phyloP scores from a whole-genome alignment of 2,888 invertebrate genomes.

The Habrosyne pyritoides region DNA sequence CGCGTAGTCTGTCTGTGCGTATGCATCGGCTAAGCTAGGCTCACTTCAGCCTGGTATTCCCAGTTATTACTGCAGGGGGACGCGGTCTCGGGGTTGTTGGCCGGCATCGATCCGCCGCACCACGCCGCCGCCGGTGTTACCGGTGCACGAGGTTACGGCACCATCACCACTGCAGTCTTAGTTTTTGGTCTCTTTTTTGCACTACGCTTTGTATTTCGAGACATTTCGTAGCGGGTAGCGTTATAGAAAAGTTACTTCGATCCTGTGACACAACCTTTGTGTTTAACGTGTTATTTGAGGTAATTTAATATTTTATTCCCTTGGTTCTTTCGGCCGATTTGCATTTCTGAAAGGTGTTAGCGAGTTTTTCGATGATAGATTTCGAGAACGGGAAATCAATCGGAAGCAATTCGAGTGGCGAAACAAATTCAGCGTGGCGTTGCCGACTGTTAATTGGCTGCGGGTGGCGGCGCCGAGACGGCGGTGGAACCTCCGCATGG shows the following conservation, averaged over 20 bases:
- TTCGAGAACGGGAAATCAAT: constrained; percentile 74
- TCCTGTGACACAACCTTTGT: constrained; percentile 19
- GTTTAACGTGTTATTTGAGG: background rate
- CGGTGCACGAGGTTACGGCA: constrained; percentile 72
- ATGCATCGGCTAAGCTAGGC: constrained; percentile 50
- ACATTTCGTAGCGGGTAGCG: constrained; percentile 14
- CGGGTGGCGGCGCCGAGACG: constrained; percentile 83
- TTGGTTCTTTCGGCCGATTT: constrained; percentile 19
- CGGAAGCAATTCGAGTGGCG: constrained; percentile 78
- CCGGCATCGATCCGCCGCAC: constrained; percentile 76
- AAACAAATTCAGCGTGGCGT: constrained; percentile 79
- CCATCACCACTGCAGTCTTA: constrained; percentile 60
- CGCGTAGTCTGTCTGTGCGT: constrained; percentile 39
- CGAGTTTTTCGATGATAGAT: constrained; percentile 43
- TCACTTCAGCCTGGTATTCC: constrained; percentile 72
- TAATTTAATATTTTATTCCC: constrained; percentile 12
- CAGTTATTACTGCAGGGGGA: constrained; percentile 75
- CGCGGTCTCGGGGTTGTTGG: constrained; percentile 73
- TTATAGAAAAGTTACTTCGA: background rate
- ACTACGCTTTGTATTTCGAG: constrained; percentile 24
- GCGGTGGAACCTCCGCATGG: constrained; percentile 82
- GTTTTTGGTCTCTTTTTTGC: constrained; percentile 30
- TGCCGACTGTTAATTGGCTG: constrained; percentile 82
- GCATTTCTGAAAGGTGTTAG: constrained; percentile 34
- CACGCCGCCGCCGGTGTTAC: constrained; percentile 57